phyloP scores from a whole-genome alignment of 2,888 invertebrate species.

The Eupithecia pulchellata region DNA sequence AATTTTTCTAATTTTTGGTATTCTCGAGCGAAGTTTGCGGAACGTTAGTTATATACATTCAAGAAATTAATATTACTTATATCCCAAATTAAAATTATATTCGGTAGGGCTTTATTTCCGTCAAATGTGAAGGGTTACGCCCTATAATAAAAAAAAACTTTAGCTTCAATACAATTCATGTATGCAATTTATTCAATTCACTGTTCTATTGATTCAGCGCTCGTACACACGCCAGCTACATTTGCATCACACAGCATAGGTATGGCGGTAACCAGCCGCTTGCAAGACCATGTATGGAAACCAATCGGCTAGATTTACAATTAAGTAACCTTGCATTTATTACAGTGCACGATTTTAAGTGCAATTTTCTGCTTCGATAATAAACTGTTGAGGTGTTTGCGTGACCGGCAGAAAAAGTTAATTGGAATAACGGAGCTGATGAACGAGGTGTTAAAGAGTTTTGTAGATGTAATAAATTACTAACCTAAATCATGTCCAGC shows the following conservation, averaged over 20 bases:
- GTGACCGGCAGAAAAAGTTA: conserved; percentile 9
- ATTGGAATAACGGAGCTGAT: conserved; percentile 18
- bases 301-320: conserved; percentile 37
- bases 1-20: too few species aligned
- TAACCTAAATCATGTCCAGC: too few species aligned
- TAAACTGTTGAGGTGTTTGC: conserved; percentile 1
- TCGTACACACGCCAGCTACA: background rate
- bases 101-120: too few species aligned
- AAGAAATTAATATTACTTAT: too few species aligned
- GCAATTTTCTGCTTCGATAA: conserved; percentile 6
- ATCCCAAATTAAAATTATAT: too few species aligned
- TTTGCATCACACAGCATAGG: conserved; percentile 49
- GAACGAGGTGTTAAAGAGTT: background rate
- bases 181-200: background rate
- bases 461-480: background rate
- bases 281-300: conserved; percentile 52
- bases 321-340: conserved; percentile 33
- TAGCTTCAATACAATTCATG: background rate
- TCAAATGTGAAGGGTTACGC: too few species aligned
- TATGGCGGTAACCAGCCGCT: conserved; percentile 54
- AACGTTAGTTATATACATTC: too few species aligned
- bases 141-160: background rate
- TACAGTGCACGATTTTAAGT: conserved; percentile 13
- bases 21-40: too few species aligned
- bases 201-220: background rate